Evolutionary conservation across 1,140 invertebrate genomes (phyloP).

Genomic region (Brachionus manjavacas): DNA sequence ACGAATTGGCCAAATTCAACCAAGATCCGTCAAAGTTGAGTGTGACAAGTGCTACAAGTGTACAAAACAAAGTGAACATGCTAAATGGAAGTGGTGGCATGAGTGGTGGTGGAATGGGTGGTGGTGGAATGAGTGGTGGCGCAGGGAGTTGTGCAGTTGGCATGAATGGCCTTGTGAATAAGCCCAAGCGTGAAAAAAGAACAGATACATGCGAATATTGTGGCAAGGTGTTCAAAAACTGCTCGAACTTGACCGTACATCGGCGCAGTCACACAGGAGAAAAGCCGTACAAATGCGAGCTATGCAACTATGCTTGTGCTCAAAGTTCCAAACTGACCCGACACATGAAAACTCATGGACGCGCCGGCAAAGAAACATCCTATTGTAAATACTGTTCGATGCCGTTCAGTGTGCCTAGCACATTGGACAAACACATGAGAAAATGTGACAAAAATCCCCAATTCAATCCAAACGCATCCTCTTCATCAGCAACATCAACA

Average conservation of each 20-base stretch:
- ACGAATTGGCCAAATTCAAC: constrained; percentile 41
- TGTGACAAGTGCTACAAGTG: not conserved
- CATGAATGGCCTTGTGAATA: constrained; percentile 54
- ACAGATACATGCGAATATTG: constrained; percentile 97
- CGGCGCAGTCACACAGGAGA: constrained; percentile 92
- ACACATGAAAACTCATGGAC: constrained; percentile 99
- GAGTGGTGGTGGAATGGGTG: not conserved
- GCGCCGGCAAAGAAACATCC: constrained; percentile 94
- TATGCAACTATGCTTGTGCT: constrained; percentile 98
- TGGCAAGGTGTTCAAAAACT: constrained; percentile 98
- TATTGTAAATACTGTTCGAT: constrained; percentile 97
- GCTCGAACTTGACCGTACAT: constrained; percentile 93
- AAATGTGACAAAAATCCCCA: constrained; percentile 91
- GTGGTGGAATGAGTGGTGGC: no score
- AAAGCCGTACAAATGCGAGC: constrained; percentile 97
- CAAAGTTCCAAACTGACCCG: constrained; percentile 96
- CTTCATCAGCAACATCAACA: not conserved
- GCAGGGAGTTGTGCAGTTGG: not conserved
- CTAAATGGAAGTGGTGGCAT: not conserved
- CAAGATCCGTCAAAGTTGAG: constrained; percentile 26
- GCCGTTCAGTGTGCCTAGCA: constrained; percentile 98
- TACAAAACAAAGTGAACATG: not conserved
- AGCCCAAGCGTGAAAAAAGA: constrained; percentile 62
- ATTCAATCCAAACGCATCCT: not conserved
- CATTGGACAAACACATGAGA: constrained; percentile 98